phyloP scores from a whole-genome alignment of 2,113 vertebrate genomes.

The cat (Felis catus) region F.catus_Fca126_mat1.0 CM031418.1:117422501-117423000 shows the following conservation, averaged over 20 bases:
- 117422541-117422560: background rate
- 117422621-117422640: background rate
- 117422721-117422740: background rate
- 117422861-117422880: too few relatives aligned
- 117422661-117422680: background rate
- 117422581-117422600: background rate
- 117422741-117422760: too few relatives aligned
- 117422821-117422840: too few relatives aligned
- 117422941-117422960: background rate
- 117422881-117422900: too few relatives aligned
- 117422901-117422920: too few relatives aligned
- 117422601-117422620: background rate
- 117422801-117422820: too few relatives aligned
- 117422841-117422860: too few relatives aligned
- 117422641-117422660: background rate
- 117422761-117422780: too few relatives aligned
- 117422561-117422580: background rate
- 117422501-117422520: background rate
- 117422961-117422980: background rate
- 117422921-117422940: too few relatives aligned
- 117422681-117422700: background rate
- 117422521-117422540: background rate
- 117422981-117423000: background rate
- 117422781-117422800: too few relatives aligned
- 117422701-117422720: background rate